Conservation (phyloP, 1,140 invertebrate genomes). For the Drosophila biarmipes region DNA sequence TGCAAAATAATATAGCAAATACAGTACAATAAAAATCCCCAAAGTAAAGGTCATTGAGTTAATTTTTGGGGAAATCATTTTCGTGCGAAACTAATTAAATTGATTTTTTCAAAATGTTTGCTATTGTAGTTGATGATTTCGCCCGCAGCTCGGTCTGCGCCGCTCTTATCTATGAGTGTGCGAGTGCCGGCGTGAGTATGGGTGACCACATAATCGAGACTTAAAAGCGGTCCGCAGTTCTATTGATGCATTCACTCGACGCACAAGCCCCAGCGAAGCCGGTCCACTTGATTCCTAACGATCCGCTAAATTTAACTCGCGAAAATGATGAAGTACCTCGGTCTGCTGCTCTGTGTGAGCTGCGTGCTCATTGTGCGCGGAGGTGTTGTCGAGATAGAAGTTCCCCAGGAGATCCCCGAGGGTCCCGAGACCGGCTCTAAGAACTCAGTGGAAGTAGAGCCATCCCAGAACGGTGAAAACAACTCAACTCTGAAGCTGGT, state of each 20-base stretch:
- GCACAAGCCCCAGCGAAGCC: conserved; percentile 41
- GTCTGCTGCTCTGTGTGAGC: conserved; percentile 20
- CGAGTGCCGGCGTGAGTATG: conserved; percentile 2
- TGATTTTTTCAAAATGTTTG: conserved; percentile 26
- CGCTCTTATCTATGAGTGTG: conserved; percentile 21
- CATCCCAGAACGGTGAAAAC: background rate
- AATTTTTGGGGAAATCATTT: conserved; percentile 24
- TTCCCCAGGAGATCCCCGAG: conserved; percentile 12
- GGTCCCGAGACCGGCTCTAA: background rate
- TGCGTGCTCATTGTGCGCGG: conserved; percentile 10
- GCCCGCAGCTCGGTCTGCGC: conserved; percentile 31
- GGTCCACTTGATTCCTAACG: conserved; percentile 30
- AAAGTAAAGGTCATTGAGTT: conserved; percentile 21
- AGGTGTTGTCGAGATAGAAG: conserved; percentile 23
- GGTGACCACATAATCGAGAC: conserved; percentile 56
- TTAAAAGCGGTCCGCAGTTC: conserved; percentile 65
- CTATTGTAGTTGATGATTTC: conserved; percentile 39
- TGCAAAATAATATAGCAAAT: conserved; percentile 15
- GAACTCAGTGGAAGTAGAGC: too few species aligned
- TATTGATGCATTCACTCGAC: conserved; percentile 62
- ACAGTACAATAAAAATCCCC: conserved; percentile 21
- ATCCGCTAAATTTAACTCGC: conserved; percentile 9
- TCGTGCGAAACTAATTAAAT: conserved; percentile 39
- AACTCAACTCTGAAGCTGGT: conserved; percentile 61
- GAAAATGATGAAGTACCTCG: conserved; percentile 32